These are phyloP conservation scores for Pseudanteris insignis DNA, from an alignment of 2,888 invertebrate species.

Conservation along the genomic window DNA sequence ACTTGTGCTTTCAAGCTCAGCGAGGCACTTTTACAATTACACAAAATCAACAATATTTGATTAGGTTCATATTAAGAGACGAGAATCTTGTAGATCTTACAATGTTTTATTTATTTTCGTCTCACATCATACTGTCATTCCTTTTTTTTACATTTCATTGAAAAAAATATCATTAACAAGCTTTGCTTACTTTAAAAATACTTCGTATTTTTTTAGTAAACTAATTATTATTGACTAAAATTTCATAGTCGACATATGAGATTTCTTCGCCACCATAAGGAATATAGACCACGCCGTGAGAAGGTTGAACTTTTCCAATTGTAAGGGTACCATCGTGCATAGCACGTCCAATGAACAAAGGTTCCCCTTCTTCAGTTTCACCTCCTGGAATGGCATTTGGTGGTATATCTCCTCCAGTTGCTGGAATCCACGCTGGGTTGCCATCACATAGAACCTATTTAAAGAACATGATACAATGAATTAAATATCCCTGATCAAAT, in stretches of 20 bases:
- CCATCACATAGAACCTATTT: slow-evolving; percentile 65
- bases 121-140: no score
- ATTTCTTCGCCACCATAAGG: slow-evolving; percentile 83
- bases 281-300: slow-evolving; percentile 84
- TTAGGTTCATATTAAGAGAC: no score
- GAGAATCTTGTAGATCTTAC: no score
- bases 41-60: no score
- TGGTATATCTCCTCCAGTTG: slow-evolving; percentile 73
- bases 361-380: slow-evolving; percentile 80
- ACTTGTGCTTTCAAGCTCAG: background rate
- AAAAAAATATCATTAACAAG: background rate
- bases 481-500: no score
- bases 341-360: slow-evolving; percentile 80
- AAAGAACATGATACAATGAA: no score
- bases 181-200: slow-evolving; percentile 9
- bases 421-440: slow-evolving; percentile 69
- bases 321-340: slow-evolving; percentile 80
- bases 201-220: background rate
- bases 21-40: slow-evolving; percentile 3
- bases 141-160: no score
- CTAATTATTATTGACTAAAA: slow-evolving; percentile 68
- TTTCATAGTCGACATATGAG: slow-evolving; percentile 82
- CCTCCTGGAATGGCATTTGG: slow-evolving; percentile 78
- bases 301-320: slow-evolving; percentile 85
- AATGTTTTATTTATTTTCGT: no score